These are phyloP conservation scores for Adineta ricciae DNA, from an alignment of 2,888 invertebrate species.

Conservation along the genomic window DNA sequence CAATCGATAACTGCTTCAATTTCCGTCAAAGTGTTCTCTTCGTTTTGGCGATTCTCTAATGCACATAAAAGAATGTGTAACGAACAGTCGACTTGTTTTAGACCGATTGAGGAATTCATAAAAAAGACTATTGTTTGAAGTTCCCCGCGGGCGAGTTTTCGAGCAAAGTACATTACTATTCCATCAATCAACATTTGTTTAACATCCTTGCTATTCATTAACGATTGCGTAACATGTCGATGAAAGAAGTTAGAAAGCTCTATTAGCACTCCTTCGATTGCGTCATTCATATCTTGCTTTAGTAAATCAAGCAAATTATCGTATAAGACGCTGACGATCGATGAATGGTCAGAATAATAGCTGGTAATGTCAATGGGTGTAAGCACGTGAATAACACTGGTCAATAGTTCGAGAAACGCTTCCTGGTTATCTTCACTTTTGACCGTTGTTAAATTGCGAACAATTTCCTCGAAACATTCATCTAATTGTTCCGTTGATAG, in stretches of 20 bases:
- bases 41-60: not conserved
- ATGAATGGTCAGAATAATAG: not conserved
- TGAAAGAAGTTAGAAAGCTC: not conserved
- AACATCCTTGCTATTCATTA: not conserved
- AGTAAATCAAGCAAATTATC: not conserved
- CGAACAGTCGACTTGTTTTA: not conserved
- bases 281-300: not conserved
- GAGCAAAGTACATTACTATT: not conserved
- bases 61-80: not conserved
- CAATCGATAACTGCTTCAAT: not conserved
- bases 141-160: not conserved
- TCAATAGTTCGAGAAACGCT: not conserved
- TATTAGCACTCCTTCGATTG: not conserved
- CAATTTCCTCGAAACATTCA: not conserved
- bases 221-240: not conserved
- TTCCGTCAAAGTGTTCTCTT: not conserved
- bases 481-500: not conserved
- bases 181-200: not conserved
- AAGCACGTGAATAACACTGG: not conserved
- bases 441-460: not conserved
- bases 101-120: no score
- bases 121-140: no score
- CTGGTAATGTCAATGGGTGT: not conserved
- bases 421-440: not conserved
- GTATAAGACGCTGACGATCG: not conserved